A percentile compares a stretch with the other conserved stretches of the same genome.
These are phyloP conservation scores for Hesperia comma DNA, from an alignment of 2,888 invertebrate species.

Conservation along the genomic window DNA sequence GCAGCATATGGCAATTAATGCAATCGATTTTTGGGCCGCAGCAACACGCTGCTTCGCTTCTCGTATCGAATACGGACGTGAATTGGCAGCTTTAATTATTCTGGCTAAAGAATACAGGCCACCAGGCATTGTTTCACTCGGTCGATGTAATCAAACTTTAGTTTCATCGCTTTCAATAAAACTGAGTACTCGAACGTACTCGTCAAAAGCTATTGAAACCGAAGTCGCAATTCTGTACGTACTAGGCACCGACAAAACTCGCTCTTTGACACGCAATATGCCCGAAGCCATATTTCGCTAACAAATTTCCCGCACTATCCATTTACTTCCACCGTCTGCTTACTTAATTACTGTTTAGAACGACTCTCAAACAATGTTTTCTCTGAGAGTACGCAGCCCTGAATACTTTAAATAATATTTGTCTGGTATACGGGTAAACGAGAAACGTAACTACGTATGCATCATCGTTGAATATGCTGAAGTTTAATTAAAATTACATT, in stretches of 20 bases:
- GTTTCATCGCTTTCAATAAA: constrained; percentile 23
- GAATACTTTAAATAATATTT: not conserved
- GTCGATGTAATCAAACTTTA: constrained; percentile 24
- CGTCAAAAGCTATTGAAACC: constrained; percentile 26
- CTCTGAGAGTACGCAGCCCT: constrained; percentile 7
- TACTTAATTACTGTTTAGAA: constrained; percentile 18
- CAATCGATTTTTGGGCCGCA: constrained; percentile 29
- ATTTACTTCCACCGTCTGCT: constrained; percentile 20
- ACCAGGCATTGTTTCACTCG: constrained; percentile 26
- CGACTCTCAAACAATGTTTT: constrained; percentile 14
- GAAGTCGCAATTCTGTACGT: constrained; percentile 19
- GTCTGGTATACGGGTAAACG: too few relatives aligned
- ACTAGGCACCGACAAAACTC: constrained; percentile 32
- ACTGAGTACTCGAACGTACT: constrained; percentile 10
- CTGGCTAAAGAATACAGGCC: constrained; percentile 32
- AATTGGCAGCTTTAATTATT: constrained; percentile 30
- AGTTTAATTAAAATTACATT: not conserved
- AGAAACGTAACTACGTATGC: too few relatives aligned
- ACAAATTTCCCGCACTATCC: constrained; percentile 26
- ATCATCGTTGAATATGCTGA: too few relatives aligned
- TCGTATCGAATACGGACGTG: not conserved
- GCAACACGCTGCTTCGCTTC: constrained; percentile 17
- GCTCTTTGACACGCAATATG: constrained; percentile 31
- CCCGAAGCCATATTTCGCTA: constrained; percentile 34
- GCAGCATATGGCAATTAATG: constrained; percentile 25